These are phyloP conservation scores for Manduca sexta DNA, from an alignment of 1,140 invertebrate species.

Conservation along the genomic window DNA sequence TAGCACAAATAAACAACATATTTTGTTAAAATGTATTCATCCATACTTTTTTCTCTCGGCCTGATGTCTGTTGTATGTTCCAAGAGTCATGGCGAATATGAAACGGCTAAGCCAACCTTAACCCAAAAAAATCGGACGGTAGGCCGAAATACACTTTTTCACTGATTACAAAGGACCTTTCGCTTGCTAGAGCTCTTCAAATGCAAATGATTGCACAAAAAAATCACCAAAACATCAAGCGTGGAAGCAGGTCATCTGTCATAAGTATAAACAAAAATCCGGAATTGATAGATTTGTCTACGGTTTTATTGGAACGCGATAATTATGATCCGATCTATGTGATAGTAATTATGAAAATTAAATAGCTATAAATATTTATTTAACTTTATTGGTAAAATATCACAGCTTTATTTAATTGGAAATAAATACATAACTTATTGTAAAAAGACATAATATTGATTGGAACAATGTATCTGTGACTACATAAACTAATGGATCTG, in stretches of 20 bases:
- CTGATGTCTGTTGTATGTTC: slow-evolving; percentile 63
- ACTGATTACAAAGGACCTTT: neutral
- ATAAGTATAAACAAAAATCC: slow-evolving; percentile 6
- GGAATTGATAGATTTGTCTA: slow-evolving; percentile 4
- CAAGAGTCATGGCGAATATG: slow-evolving; percentile 48
- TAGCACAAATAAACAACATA: slow-evolving; percentile 1
- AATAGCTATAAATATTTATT: too few relatives aligned
- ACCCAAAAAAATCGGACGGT: slow-evolving; percentile 8
- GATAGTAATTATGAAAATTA: too few relatives aligned
- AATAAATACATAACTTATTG: too few relatives aligned
- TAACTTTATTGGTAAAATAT: too few relatives aligned
- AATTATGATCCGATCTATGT: too few relatives aligned
- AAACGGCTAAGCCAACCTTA: neutral
- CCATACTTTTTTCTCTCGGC: slow-evolving; percentile 56
- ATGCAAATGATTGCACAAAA: slow-evolving; percentile 14
- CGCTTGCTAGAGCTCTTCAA: slow-evolving; percentile 4
- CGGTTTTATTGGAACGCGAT: neutral
- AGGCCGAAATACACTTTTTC: slow-evolving; percentile 4
- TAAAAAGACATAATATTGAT: too few relatives aligned
- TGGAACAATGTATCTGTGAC: too few relatives aligned
- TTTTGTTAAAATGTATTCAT: slow-evolving; percentile 6
- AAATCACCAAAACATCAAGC: slow-evolving; percentile 8
- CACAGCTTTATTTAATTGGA: too few relatives aligned
- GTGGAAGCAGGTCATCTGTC: slow-evolving; percentile 11
- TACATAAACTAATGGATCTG: too few relatives aligned